Conservation (phyloP, 64 coral and sea anemone species). For the Actinia tenebrosa region DNA sequence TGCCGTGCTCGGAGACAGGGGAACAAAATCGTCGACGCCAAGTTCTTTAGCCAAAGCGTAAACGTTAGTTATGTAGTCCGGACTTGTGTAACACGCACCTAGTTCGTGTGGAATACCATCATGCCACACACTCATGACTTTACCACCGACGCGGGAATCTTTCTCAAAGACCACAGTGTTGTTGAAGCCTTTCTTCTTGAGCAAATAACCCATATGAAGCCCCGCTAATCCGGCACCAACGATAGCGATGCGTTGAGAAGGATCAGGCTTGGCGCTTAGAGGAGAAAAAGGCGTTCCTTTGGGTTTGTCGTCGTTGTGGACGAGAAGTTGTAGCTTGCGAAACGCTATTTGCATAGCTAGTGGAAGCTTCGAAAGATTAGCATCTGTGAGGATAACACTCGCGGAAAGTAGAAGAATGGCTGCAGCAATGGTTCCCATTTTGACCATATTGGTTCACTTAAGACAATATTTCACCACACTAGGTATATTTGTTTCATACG, state of each 20-base stretch:
- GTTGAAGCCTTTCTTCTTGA: constrained; percentile 33
- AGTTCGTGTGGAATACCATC: constrained; percentile 22
- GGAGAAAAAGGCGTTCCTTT: background rate
- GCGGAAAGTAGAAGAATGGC: too few species aligned
- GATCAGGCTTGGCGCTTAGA: background rate
- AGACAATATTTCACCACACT: too few species aligned
- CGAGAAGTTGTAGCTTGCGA: background rate
- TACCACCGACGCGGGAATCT: constrained; percentile 22
- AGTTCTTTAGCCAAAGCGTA: constrained; percentile 28
- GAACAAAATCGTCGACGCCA: constrained; percentile 24
- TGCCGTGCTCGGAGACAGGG: background rate
- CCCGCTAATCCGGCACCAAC: constrained; percentile 35
- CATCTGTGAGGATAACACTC: too few species aligned
- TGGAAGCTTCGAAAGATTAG: too few species aligned
- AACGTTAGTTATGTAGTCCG: constrained; percentile 21
- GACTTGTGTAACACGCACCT: constrained; percentile 27
- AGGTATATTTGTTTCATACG: too few species aligned
- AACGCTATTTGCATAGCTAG: background rate
- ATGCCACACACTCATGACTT: constrained; percentile 8
- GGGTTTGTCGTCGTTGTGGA: background rate
- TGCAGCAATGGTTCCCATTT: too few species aligned
- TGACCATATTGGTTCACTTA: too few species aligned
- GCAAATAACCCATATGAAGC: constrained; percentile 30
- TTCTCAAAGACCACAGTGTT: constrained; percentile 30
- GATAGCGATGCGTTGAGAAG: constrained; percentile 1